A percentile compares a stretch with the other conserved stretches of the same genome.
Conservation (phyloP, 2,888 invertebrate species). For the Drosophila paranaensis region DNA sequence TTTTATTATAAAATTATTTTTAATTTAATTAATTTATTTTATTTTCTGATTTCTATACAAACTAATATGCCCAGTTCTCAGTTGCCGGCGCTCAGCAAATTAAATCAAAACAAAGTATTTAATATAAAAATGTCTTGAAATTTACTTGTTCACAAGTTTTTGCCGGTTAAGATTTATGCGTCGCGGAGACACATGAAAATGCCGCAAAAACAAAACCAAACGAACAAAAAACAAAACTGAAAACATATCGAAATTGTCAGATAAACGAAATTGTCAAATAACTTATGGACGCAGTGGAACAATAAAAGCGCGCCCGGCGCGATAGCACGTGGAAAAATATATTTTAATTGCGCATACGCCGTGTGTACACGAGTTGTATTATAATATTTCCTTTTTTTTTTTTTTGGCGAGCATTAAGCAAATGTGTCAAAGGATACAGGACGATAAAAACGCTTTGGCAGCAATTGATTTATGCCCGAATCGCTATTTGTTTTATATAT, state of each 20-base stretch:
- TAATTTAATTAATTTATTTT: no score
- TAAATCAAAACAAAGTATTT: background rate
- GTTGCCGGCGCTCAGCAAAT: background rate
- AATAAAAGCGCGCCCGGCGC: conserved; percentile 20
- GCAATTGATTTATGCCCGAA: conserved; percentile 68
- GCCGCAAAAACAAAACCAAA: conserved; percentile 17
- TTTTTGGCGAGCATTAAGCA: conserved; percentile 42
- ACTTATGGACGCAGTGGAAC: conserved; percentile 10
- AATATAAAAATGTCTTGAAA: conserved; percentile 16
- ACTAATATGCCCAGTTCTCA: background rate
- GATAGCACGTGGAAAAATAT: conserved; percentile 32
- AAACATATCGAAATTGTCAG: conserved; percentile 73
- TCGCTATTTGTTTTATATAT: conserved; percentile 46
- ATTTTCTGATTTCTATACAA: background rate
- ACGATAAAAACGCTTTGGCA: conserved; percentile 65
- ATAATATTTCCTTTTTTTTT: background rate
- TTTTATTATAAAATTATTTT: no score
- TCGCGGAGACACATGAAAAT: conserved; percentile 16
- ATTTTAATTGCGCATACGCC: conserved; percentile 72
- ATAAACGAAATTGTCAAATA: conserved; percentile 58
- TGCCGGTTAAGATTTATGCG: conserved; percentile 56
- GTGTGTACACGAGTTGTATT: conserved; percentile 26
- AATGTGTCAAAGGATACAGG: conserved; percentile 71
- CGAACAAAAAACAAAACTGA: conserved; percentile 23
- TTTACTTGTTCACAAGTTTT: conserved; percentile 30